phyloP scores from a whole-genome alignment of 2,888 invertebrate species.

The Eudemis profundana region DNA sequence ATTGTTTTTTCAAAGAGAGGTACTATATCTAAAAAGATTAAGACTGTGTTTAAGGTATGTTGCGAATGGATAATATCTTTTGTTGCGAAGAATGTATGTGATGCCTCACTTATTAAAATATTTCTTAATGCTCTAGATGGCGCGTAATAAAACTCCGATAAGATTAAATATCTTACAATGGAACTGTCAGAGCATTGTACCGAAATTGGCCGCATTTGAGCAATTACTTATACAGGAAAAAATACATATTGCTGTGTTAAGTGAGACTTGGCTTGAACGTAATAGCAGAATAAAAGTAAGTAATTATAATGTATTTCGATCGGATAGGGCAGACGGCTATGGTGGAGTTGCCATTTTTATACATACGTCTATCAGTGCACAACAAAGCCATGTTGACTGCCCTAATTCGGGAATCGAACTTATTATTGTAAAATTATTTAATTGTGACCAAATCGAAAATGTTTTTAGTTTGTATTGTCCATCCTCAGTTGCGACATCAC shows the following conservation, averaged over 20 bases:
- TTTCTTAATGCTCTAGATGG: too few species aligned
- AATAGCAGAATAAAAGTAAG: background rate
- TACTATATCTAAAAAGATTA: too few species aligned
- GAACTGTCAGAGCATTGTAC: background rate
- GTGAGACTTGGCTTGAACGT: conserved; percentile 3
- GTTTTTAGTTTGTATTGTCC: conserved; percentile 50
- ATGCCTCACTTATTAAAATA: background rate
- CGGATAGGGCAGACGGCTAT: conserved; percentile 48
- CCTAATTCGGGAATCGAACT: conserved; percentile 46
- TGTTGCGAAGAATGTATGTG: background rate
- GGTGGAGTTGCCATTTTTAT: conserved; percentile 51
- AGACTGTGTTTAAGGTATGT: background rate
- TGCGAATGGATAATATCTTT: background rate
- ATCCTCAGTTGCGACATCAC: conserved; percentile 28
- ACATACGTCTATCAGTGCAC: conserved; percentile 48
- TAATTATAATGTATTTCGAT: conserved; percentile 40
- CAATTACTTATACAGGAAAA: background rate
- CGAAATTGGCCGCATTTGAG: background rate
- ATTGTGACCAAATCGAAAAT: conserved; percentile 47
- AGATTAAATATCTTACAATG: background rate
- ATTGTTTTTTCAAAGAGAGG: too few species aligned
- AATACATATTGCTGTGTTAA: background rate
- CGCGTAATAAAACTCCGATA: too few species aligned
- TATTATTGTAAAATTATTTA: conserved; percentile 46
- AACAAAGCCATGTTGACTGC: background rate